These are phyloP conservation scores for Anarsia innoxiella DNA, from an alignment of 2,888 invertebrate species.

Conservation along the genomic window DNA sequence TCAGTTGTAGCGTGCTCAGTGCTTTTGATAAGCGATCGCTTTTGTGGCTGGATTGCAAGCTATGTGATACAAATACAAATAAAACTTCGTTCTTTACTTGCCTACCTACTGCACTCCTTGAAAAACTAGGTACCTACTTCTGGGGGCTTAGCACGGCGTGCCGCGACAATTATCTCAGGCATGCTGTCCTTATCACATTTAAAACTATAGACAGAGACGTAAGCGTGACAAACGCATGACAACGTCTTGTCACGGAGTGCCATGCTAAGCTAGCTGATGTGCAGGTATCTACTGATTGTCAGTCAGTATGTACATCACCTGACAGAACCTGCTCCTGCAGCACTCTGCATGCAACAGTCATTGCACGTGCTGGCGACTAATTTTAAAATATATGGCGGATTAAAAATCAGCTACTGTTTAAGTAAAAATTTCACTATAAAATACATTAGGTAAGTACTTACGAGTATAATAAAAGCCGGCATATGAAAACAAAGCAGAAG, in stretches of 20 bases:
- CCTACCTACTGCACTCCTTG: no score
- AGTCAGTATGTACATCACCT: neutral
- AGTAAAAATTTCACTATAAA: constrained; percentile 14
- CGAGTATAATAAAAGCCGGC: constrained; percentile 18
- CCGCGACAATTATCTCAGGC: no score
- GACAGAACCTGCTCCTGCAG: no score
- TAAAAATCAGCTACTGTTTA: neutral
- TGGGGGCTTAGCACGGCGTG: no score
- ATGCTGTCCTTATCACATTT: no score
- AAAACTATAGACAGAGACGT: no score
- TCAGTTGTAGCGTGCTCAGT: constrained; percentile 47
- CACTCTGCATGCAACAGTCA: neutral
- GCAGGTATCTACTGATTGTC: neutral
- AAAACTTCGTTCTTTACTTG: neutral
- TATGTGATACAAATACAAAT: neutral
- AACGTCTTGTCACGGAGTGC: no score
- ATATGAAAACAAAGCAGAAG: constrained; percentile 18
- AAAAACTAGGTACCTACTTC: no score
- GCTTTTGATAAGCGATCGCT: constrained; percentile 44
- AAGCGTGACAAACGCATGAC: no score
- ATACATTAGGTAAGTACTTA: constrained; percentile 24
- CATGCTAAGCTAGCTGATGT: neutral
- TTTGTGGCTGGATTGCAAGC: neutral
- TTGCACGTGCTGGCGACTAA: neutral
- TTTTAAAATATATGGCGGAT: neutral